Conservation (phyloP, 2,113 vertebrate species). For the Prolemur simus region DNA sequence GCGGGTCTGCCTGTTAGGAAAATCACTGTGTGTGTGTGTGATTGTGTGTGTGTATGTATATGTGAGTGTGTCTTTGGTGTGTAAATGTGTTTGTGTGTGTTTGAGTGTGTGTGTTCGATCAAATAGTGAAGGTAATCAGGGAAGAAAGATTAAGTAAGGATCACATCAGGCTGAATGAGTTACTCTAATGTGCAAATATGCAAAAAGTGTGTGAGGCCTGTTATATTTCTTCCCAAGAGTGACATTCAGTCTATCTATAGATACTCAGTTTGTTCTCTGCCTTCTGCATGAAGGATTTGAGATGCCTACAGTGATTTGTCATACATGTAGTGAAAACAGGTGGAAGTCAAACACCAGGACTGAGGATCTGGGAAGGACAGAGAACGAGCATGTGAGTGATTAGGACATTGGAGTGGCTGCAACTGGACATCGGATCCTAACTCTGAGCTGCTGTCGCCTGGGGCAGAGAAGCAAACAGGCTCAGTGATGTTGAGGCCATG, state of each 20-base stretch:
- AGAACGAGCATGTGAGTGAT: background rate
- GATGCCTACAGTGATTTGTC: background rate
- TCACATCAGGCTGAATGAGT: background rate
- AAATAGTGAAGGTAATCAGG: background rate
- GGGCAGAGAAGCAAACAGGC: background rate
- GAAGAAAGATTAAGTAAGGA: background rate
- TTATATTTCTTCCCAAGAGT: rapidly evolving
- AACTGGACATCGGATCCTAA: background rate
- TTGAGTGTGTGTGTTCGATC: background rate
- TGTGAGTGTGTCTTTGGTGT: background rate
- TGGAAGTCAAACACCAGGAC: background rate
- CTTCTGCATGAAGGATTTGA: background rate
- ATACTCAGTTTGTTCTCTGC: background rate
- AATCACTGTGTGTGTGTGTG: background rate
- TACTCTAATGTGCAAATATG: background rate
- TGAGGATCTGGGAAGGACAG: background rate
- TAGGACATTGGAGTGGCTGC: rapidly evolving
- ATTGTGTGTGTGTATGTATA: background rate
- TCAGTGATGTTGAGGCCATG: background rate
- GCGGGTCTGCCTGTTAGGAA: background rate
- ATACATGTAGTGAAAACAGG: background rate
- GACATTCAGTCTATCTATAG: rapidly evolving
- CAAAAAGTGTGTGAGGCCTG: rapidly evolving
- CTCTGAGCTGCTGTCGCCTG: background rate
- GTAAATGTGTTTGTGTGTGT: background rate